Base-by-base conservation (phyloP, 1,140 invertebrate genomes). In the Myzus persicae region DNA sequence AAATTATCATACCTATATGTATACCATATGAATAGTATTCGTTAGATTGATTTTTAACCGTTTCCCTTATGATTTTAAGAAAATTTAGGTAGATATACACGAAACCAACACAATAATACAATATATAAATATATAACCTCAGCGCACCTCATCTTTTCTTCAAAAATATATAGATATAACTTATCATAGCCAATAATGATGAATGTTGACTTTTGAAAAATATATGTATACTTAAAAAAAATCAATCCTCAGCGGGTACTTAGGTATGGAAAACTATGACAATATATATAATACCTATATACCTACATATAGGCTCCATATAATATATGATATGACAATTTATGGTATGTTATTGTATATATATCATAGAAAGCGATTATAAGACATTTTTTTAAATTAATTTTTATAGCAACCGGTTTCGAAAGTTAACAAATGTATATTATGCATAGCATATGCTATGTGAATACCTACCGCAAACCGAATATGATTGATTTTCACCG, bases 401-500 rank as follows among this genome's bases (percentile, higher is more conserved):
- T 82, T 40, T 84, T 84, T 84, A 42, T 46, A 31, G 42, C 20
- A 36, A 88, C 85, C 20, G 85, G 85, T 88, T 88, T 88, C 18
- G 85, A 48, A 48, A 88, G 84, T 88, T n/a, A 87, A 46, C 44
- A 40, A 46, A 46, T 87, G 11, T 44, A n/a, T 42, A n/a, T 36
- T 88, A 48, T 36, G 85, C 6, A 24, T n/a, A 48, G 18, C 18
- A 46, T 85, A 38, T 76, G 31, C 1, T 31, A 85, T 31, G 26
- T 31, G 4, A 18, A 87, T 87, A 44, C 31, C 42, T 46, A 87
- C 84, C 84, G 26, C 42, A 42, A 44, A 48, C 31, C 36, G 20
- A 48, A 48, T 88, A 48, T 31, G 85, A 88, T 88, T 36, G 42
- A 88, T 88, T 88, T 88, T 48, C 85, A 88, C 85, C 24, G 44